Evolutionary conservation across 2,888 invertebrate species (phyloP).

Genomic region (Drosophila hamatofila): DNA sequence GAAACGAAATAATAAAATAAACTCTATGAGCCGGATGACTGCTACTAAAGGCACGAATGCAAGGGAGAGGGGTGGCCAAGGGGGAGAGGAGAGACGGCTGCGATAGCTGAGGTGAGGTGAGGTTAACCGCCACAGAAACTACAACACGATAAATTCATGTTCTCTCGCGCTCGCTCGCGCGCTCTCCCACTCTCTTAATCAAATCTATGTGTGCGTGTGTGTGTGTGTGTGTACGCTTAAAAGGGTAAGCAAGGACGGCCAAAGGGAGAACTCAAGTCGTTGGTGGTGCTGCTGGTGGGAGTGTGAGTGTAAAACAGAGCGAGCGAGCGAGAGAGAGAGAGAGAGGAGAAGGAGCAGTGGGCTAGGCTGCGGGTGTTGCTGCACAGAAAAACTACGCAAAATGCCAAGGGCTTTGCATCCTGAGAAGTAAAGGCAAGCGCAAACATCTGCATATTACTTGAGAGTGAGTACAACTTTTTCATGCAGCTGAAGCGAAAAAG

Average conservation of each 20-base stretch:
- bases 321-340: neutral
- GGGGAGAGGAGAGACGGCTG: neutral
- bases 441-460: conserved; percentile 31
- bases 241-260: conserved; percentile 56
- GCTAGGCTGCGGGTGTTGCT: neutral
- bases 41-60: conserved; percentile 38
- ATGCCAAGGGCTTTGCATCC: conserved; percentile 60
- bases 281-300: neutral
- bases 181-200: conserved; percentile 15
- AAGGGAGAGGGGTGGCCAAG: conserved; percentile 7
- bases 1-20: conserved; percentile 78
- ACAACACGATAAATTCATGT: conserved; percentile 71
- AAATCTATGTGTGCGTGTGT: conserved; percentile 16
- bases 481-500: conserved; percentile 25
- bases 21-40: conserved; percentile 73
- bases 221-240: conserved; percentile 29
- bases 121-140: conserved; percentile 63
- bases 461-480: conserved; percentile 2
- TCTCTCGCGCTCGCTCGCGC: conserved; percentile 36
- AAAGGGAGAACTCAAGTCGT: conserved; percentile 28
- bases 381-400: conserved; percentile 41
- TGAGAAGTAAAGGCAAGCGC: conserved; percentile 20
- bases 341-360: neutral
- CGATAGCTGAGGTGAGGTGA: conserved; percentile 51
- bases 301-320: neutral